Evolutionary conservation across 2,797 vertebrate species (phyloP).

Genomic region (Aythya fuligula): DNA sequence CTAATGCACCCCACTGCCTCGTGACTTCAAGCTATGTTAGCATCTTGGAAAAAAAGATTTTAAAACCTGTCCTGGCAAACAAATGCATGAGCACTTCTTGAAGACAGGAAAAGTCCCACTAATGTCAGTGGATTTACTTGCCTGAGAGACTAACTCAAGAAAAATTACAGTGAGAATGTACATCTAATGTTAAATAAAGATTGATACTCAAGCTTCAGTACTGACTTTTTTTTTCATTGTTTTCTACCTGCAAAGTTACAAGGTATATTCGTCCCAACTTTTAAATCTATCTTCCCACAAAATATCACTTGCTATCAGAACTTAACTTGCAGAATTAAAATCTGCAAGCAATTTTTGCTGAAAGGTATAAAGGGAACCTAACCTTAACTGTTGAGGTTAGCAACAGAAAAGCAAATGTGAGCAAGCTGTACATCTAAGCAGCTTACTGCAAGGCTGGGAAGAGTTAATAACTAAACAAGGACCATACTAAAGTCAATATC

Average conservation of each 20-base stretch:
- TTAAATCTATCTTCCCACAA: conserved; percentile 1
- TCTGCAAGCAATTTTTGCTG: neutral
- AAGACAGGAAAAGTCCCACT: neutral
- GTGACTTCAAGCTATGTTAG: neutral
- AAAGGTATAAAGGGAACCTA: conserved; percentile 6
- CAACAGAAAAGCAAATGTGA: neutral
- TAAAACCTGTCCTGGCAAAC: neutral
- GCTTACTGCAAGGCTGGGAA: neutral
- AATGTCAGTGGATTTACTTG: neutral
- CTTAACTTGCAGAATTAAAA: conserved; percentile 19
- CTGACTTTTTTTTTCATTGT: neutral
- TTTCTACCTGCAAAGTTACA: conserved; percentile 20
- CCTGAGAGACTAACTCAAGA: neutral
- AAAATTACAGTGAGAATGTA: conserved; percentile 2
- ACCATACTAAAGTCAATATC: neutral
- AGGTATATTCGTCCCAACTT: neutral
- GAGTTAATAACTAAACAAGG: neutral
- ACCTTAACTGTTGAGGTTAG: neutral
- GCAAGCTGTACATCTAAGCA: neutral
- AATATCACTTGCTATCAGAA: conserved; percentile 3
- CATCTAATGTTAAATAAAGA: conserved; percentile 2
- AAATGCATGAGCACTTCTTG: neutral
- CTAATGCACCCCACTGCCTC: neutral
- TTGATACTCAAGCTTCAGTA: neutral
- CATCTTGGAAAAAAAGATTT: neutral